These are phyloP conservation scores for Drosophila stalkeri DNA, from an alignment of 2,888 invertebrate genomes.

Conservation along the genomic window DNA sequence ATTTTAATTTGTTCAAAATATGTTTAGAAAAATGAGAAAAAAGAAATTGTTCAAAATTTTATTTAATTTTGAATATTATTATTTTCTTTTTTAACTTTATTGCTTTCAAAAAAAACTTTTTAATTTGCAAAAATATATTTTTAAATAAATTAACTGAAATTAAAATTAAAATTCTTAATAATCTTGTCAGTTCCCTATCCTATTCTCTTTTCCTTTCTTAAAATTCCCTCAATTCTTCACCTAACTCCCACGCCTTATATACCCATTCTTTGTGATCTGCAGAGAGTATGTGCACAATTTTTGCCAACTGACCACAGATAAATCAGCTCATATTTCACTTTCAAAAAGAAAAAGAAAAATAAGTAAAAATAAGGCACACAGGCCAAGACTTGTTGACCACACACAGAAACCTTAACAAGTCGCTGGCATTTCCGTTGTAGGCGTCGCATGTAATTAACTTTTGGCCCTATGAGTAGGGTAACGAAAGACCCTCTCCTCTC, in stretches of 20 bases:
- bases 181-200: background rate
- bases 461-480: constrained; percentile 56
- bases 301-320: constrained; percentile 50
- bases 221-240: no score
- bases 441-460: constrained; percentile 75
- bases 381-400: constrained; percentile 57
- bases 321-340: constrained; percentile 73
- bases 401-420: constrained; percentile 55
- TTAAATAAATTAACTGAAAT: no score
- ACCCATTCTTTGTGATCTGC: background rate
- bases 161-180: background rate
- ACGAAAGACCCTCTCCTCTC: background rate
- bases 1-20: no score
- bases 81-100: no score
- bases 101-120: no score
- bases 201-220: background rate
- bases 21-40: no score
- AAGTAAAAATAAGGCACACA: constrained; percentile 1
- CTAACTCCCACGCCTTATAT: background rate
- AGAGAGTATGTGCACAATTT: constrained; percentile 37
- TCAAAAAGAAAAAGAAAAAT: constrained; percentile 21
- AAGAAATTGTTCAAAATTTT: no score
- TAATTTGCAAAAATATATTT: no score
- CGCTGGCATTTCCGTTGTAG: constrained; percentile 66
- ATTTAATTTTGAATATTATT: no score